These are phyloP conservation scores for Nasonovia ribisnigri DNA, from an alignment of 2,888 invertebrate genomes.

Conservation along the genomic window DNA sequence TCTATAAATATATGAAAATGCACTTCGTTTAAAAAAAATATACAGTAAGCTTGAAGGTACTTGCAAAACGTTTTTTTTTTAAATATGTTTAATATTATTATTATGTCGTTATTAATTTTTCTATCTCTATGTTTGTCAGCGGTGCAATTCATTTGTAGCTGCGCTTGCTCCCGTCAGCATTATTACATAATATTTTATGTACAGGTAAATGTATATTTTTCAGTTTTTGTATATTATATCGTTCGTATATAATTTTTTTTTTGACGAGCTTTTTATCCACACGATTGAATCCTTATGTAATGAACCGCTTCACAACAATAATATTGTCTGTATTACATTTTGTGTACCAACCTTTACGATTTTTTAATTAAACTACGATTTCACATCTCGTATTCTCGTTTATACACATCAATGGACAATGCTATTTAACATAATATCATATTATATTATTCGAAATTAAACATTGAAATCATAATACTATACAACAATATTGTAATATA, in stretches of 20 bases:
- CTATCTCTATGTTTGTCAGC: neutral
- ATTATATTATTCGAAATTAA: neutral
- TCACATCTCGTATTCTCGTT: neutral
- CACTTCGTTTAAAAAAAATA: neutral
- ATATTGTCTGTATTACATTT: neutral
- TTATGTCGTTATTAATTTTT: neutral
- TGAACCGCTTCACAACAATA: neutral
- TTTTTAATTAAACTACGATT: neutral
- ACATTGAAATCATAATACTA: neutral
- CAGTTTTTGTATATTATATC: neutral
- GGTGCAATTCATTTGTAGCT: neutral
- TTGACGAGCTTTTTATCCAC: neutral
- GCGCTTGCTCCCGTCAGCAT: neutral
- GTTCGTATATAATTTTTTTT: neutral
- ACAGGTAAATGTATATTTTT: neutral
- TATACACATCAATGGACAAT: neutral
- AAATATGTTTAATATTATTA: neutral
- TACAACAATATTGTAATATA: neutral
- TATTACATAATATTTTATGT: neutral
- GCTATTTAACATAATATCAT: neutral
- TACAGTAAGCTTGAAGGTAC: neutral
- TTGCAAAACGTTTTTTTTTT: neutral
- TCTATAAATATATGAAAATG: neutral
- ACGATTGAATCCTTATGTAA: neutral
- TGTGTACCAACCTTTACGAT: neutral